Evolutionary conservation across 2,797 vertebrate genomes (phyloP).

Genomic region (Melanotaenia maccullochi): DNA sequence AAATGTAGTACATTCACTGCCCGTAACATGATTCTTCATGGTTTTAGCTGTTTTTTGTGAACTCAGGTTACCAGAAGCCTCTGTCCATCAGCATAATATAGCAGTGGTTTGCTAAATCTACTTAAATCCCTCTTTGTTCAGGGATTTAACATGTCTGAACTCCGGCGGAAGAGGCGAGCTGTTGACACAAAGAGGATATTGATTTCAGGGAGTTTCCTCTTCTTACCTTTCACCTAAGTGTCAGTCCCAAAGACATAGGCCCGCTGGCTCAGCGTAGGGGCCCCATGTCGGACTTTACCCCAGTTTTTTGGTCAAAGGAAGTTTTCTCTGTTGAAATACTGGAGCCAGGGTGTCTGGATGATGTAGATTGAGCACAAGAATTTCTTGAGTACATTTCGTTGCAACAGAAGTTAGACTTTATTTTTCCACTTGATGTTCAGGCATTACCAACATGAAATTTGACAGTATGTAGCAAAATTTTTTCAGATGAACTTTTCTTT

Average conservation of each 20-base stretch:
- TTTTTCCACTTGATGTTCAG: no score
- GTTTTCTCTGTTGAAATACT: slow-evolving; percentile 6
- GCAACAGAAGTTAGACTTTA: no score
- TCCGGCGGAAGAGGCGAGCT: slow-evolving; percentile 38
- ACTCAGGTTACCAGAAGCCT: slow-evolving; percentile 29
- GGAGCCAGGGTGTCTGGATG: slow-evolving; percentile 36
- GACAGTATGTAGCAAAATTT: no score
- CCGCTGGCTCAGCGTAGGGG: slow-evolving; percentile 7
- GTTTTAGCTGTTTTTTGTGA: slow-evolving; percentile 5
- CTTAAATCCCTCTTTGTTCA: slow-evolving; percentile 22
- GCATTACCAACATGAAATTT: no score
- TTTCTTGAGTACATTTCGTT: no score
- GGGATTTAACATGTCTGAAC: slow-evolving; percentile 49
- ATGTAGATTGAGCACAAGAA: no score
- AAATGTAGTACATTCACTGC: not conserved
- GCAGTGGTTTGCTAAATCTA: slow-evolving; percentile 45
- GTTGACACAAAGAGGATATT: slow-evolving; percentile 62
- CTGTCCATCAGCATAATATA: slow-evolving; percentile 20
- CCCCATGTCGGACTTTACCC: slow-evolving; percentile 11
- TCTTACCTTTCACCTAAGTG: slow-evolving; percentile 64
- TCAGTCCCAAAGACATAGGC: slow-evolving; percentile 44
- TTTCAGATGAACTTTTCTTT: no score
- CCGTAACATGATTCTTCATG: not conserved
- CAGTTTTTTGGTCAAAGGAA: slow-evolving; percentile 28
- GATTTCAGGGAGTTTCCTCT: slow-evolving; percentile 67